Evolutionary conservation across 92 coral and sea anemone species (phyloP).

Genomic region (Paramuricea clavata): DNA sequence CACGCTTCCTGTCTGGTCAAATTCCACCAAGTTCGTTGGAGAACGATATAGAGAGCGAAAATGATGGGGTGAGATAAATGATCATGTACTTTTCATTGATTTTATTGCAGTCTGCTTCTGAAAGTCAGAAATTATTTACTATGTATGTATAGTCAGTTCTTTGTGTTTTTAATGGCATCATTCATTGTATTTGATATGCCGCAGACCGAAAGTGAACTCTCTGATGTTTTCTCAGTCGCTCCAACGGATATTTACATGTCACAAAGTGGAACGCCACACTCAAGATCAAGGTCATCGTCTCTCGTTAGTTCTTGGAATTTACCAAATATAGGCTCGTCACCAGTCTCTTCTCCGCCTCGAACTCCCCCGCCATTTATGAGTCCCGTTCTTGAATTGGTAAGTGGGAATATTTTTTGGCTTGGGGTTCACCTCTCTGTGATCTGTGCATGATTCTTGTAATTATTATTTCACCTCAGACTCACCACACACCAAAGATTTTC

Average conservation of each 20-base stretch:
- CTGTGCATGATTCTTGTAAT: too few relatives aligned
- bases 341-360: conserved; percentile 94
- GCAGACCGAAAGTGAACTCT: conserved; percentile 80
- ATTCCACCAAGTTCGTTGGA: conserved; percentile 64
- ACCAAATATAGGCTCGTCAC: conserved; percentile 94
- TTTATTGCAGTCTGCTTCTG: too few relatives aligned
- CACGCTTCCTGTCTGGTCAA: conserved; percentile 87
- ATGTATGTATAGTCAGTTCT: too few relatives aligned
- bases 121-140: too few relatives aligned
- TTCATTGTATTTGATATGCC: conserved; percentile 12
- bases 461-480: too few relatives aligned
- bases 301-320: conserved; percentile 78
- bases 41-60: neutral
- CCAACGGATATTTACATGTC: conserved; percentile 97
- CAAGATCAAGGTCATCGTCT: conserved; percentile 76
- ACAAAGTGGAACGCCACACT: conserved; percentile 83
- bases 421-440: neutral
- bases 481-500: too few relatives aligned
- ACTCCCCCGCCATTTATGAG: conserved; percentile 89
- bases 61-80: conserved; percentile 3
- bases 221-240: conserved; percentile 89
- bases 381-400: conserved; percentile 41
- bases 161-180: too few relatives aligned
- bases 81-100: too few relatives aligned
- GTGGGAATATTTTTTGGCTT: neutral